phyloP scores from a whole-genome alignment of 23 tunicate genomes.

The Styela plicata region DNA sequence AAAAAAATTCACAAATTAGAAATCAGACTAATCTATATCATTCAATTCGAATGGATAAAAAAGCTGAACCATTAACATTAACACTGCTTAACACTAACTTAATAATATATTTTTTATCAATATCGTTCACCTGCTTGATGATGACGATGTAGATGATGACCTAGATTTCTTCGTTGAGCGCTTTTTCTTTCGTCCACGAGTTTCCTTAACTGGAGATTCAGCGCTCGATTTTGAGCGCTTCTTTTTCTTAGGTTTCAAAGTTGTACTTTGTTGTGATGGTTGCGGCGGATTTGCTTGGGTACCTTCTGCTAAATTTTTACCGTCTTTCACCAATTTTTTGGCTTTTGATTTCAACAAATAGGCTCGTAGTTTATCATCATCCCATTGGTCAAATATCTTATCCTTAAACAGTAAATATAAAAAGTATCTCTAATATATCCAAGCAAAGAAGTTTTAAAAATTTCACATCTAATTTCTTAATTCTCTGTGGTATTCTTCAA shows the following conservation, averaged over 20 bases:
- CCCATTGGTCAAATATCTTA: constrained; percentile 29
- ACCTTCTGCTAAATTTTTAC: not conserved
- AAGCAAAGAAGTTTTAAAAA: not conserved
- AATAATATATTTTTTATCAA: not conserved
- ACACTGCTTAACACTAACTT: too few species aligned
- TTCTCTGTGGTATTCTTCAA: too few species aligned
- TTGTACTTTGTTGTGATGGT: not conserved
- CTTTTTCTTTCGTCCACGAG: constrained; percentile 6
- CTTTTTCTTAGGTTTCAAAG: not conserved
- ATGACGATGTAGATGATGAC: not conserved
- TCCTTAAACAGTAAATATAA: not conserved
- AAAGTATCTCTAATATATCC: not conserved
- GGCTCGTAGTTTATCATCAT: constrained; percentile 28
- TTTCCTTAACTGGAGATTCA: not conserved
- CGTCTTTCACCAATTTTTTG: constrained; percentile 8
- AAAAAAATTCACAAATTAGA: too few species aligned
- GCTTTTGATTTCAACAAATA: constrained; percentile 30
- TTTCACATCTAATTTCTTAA: not conserved
- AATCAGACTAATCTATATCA: too few species aligned
- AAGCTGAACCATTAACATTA: too few species aligned
- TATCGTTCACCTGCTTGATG: constrained; percentile 5
- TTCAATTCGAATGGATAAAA: too few species aligned
- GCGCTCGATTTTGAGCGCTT: not conserved
- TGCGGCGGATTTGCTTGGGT: not conserved
- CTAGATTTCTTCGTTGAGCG: constrained; percentile 3